Conservation (phyloP, 2,797 vertebrate species). For the Phataginus tetradactyla region DNA sequence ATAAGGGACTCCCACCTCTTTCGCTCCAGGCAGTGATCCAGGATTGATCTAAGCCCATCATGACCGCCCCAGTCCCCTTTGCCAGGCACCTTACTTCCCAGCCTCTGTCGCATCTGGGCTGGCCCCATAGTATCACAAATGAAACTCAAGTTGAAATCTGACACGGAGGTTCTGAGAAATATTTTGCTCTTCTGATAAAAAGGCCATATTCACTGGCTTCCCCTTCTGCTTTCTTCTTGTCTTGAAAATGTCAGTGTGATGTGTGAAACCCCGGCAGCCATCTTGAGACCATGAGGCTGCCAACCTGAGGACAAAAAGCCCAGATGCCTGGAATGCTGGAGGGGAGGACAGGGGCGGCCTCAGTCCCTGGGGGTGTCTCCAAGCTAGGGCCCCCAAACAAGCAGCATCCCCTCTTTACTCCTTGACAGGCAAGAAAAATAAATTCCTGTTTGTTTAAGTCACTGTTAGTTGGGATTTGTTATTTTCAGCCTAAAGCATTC, state of each 20-base stretch:
- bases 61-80: neutral
- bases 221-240: neutral
- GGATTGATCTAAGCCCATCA: neutral
- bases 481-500: neutral
- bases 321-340: neutral
- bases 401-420: accelerated
- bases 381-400: neutral
- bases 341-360: neutral
- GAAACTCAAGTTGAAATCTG: neutral
- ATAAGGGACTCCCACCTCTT: accelerated
- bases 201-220: neutral
- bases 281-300: neutral
- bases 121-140: neutral
- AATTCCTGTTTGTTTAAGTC: neutral
- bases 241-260: neutral
- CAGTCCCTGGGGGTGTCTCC: accelerated
- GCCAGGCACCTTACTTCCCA: neutral
- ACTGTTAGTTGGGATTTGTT: neutral
- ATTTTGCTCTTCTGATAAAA: neutral
- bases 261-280: neutral
- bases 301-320: neutral
- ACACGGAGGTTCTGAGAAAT: neutral
- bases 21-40: neutral
- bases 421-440: neutral
- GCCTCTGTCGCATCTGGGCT: neutral